These are phyloP conservation scores for Pseudopipra pipra DNA, from an alignment of 2,113 vertebrate species.

Conservation along the genomic window DNA sequence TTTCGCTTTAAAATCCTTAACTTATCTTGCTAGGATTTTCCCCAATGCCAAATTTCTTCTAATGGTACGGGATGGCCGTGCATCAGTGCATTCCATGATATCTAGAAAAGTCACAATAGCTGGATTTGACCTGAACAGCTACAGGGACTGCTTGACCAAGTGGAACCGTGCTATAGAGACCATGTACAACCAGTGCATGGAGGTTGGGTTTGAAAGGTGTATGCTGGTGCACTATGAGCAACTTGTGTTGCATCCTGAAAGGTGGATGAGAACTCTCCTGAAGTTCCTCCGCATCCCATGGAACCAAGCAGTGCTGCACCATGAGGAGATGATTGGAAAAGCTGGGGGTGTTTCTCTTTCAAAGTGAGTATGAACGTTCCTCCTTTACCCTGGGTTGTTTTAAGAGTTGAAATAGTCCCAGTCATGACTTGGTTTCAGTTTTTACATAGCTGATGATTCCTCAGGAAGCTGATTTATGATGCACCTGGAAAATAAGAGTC, in stretches of 20 bases:
- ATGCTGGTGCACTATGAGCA: conserved; percentile 93
- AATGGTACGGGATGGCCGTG: conserved; percentile 93
- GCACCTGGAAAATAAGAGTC: neutral
- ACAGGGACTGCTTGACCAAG: conserved; percentile 95
- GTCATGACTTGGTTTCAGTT: neutral
- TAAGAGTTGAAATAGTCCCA: neutral
- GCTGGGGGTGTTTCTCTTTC: conserved; percentile 95
- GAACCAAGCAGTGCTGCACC: conserved; percentile 92
- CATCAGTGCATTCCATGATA: conserved; percentile 97
- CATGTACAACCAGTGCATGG: conserved; percentile 96
- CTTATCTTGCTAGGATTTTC: conserved; percentile 93
- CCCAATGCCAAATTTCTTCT: conserved; percentile 94
- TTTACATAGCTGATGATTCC: neutral
- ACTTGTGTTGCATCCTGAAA: conserved; percentile 91
- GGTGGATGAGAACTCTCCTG: conserved; percentile 92
- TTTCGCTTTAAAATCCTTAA: conserved; percentile 93
- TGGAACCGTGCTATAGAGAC: conserved; percentile 98
- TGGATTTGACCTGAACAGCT: conserved; percentile 94
- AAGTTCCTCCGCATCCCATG: conserved; percentile 92
- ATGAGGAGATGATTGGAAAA: conserved; percentile 97
- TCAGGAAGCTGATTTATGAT: neutral
- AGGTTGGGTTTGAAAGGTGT: conserved; percentile 85
- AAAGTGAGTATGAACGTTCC: conserved; percentile 82
- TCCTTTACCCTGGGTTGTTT: neutral
- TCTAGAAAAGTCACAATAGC: conserved; percentile 96